Percentiles rank a stretch among this genome's conserved stretches.
These are phyloP conservation scores for Lasioglossum pauxillum DNA, from an alignment of 2,888 invertebrate genomes.

Conservation along the genomic window DNA sequence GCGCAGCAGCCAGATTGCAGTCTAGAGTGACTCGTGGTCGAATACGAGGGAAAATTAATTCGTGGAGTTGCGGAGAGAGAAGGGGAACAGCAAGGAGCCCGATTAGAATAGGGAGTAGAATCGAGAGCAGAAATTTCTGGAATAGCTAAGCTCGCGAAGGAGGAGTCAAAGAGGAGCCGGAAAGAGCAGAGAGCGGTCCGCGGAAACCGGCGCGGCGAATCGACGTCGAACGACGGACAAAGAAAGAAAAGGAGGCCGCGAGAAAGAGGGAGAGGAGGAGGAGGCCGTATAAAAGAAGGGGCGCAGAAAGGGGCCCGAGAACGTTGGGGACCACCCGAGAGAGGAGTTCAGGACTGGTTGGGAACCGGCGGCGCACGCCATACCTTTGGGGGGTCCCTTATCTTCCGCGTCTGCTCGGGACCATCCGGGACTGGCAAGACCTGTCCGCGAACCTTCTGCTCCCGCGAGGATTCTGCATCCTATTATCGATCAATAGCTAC, in stretches of 20 bases:
- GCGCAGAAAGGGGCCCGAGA: conserved; percentile 66
- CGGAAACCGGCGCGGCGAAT: not conserved
- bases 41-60: not conserved
- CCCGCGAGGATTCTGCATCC: conserved; percentile 70
- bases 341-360: conserved; percentile 81
- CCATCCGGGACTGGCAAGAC: conserved; percentile 76
- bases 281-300: conserved; percentile 45
- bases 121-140: not conserved
- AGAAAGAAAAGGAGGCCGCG: conserved; percentile 33
- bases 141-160: not conserved
- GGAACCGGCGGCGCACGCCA: conserved; percentile 82
- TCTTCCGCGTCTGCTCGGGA: conserved; percentile 76
- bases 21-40: not conserved
- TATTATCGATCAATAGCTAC: conserved; percentile 75
- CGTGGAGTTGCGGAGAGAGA: not conserved
- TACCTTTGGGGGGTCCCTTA: conserved; percentile 83
- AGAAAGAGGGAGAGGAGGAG: conserved; percentile 37
- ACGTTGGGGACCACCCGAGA: conserved; percentile 82
- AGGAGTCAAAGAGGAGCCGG: not conserved
- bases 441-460: conserved; percentile 67
- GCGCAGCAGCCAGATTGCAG: not conserved
- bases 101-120: not conserved
- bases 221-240: conserved; percentile 22
- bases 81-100: not conserved
- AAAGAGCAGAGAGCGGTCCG: conserved; percentile 15